Conservation (phyloP, 2,888 invertebrate genomes). For the Emesis castigata region DNA sequence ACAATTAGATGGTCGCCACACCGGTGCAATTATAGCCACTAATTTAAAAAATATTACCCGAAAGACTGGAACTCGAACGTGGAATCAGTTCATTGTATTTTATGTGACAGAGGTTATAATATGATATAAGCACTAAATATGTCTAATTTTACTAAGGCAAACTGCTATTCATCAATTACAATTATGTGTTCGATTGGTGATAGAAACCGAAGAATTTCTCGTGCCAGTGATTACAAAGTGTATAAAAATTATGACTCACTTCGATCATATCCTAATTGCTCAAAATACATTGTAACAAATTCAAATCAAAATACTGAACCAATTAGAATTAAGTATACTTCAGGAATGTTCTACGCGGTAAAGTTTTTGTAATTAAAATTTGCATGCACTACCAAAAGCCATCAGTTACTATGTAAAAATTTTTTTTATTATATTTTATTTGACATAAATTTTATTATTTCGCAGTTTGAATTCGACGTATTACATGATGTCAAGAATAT, state of each 20-base stretch:
- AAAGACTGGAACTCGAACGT: slow-evolving; percentile 49
- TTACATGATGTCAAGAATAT: slow-evolving; percentile 36
- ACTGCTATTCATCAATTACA: slow-evolving; percentile 32
- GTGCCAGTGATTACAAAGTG: slow-evolving; percentile 25
- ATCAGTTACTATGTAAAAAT: background rate
- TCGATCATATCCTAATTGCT: slow-evolving; percentile 42
- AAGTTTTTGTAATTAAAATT: background rate
- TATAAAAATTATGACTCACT: slow-evolving; percentile 52
- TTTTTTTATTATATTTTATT: slow-evolving; percentile 16
- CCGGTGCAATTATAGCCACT: slow-evolving; percentile 40
- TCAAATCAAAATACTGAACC: slow-evolving; percentile 34
- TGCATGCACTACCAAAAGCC: too few relatives aligned
- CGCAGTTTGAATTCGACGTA: slow-evolving; percentile 37
- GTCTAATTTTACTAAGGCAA: slow-evolving; percentile 28
- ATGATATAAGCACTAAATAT: slow-evolving; percentile 51
- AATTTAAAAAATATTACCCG: slow-evolving; percentile 36
- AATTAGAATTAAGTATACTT: background rate
- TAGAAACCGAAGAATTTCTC: slow-evolving; percentile 21
- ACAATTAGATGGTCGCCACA: slow-evolving; percentile 52
- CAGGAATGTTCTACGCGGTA: background rate
- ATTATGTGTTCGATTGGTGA: slow-evolving; percentile 22
- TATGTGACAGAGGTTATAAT: slow-evolving; percentile 58
- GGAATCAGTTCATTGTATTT: slow-evolving; percentile 59
- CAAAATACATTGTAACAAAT: slow-evolving; percentile 29
- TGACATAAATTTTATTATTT: slow-evolving; percentile 23